These are phyloP conservation scores for Notocelia uddmanniana DNA, from an alignment of 2,888 invertebrate genomes.

Conservation along the genomic window DNA sequence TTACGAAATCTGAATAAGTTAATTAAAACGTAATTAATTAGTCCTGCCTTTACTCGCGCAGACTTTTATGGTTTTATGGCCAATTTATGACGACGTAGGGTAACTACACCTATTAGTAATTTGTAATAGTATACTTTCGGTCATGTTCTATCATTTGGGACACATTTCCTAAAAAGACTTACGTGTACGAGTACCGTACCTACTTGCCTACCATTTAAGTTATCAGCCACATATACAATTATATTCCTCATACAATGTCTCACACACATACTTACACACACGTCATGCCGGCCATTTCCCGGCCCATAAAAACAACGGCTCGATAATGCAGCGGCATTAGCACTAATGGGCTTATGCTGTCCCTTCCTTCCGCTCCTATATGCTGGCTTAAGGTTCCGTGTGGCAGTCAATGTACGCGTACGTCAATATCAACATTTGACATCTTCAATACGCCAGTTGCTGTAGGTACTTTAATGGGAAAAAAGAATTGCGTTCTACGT, in stretches of 20 bases:
- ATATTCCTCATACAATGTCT: conserved; percentile 4
- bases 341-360: conserved; percentile 44
- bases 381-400: conserved; percentile 16
- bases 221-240: not conserved
- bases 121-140: no score
- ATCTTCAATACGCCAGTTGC: no score
- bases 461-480: no score
- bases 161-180: no score
- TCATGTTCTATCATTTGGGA: no score
- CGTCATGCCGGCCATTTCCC: conserved; percentile 13
- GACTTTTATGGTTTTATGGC: not conserved
- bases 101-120: no score
- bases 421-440: no score
- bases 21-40: conserved; percentile 8
- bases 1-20: conserved; percentile 15
- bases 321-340: conserved; percentile 42
- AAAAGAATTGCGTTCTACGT: no score
- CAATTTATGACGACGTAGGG: not conserved
- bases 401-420: not conserved
- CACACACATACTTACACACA: not conserved
- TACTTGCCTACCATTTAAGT: not conserved
- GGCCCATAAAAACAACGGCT: conserved; percentile 38
- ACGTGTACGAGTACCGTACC: not conserved
- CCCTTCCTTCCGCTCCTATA: conserved; percentile 35
- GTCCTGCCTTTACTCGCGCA: not conserved